These are phyloP conservation scores for Frieseomelitta varia DNA, from an alignment of 1,140 invertebrate species.

Conservation along the genomic window DNA sequence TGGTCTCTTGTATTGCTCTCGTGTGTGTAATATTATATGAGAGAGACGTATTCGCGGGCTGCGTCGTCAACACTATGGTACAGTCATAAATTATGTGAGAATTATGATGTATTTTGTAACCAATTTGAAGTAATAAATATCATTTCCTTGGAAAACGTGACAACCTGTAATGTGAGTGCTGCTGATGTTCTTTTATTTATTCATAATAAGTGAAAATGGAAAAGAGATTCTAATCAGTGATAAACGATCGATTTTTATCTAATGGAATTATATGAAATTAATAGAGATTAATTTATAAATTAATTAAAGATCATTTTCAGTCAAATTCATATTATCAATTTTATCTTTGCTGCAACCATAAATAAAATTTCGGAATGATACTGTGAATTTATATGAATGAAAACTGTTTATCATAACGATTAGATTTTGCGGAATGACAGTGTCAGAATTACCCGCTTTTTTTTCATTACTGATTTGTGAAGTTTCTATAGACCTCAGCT, in stretches of 20 bases:
- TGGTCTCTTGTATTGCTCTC: slow-evolving; percentile 45
- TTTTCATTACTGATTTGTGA: not conserved
- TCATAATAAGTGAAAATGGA: slow-evolving; percentile 15
- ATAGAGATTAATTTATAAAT: not conserved
- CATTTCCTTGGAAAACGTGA: slow-evolving; percentile 13
- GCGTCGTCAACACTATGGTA: slow-evolving; percentile 39
- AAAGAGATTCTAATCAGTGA: not conserved
- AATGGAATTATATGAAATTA: not conserved
- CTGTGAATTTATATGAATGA: not conserved
- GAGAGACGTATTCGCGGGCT: slow-evolving; percentile 18
- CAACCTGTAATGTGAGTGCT: slow-evolving; percentile 48
- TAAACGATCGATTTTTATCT: not conserved
- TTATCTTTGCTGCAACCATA: not conserved
- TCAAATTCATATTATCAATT: not conserved
- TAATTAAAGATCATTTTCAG: not conserved
- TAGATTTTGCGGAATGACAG: not conserved
- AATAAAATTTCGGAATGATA: not conserved
- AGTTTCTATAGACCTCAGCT: not conserved
- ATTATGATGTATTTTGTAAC: slow-evolving; percentile 66
- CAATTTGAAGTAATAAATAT: slow-evolving; percentile 68
- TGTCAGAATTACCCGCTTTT: not conserved
- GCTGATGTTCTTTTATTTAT: slow-evolving; percentile 55
- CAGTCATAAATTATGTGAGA: slow-evolving; percentile 57
- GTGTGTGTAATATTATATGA: slow-evolving; percentile 44
- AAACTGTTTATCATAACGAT: not conserved